A percentile compares a stretch with the other conserved stretches of the same genome.
Conservation (phyloP, 2,113 vertebrate genomes). For the Martes martes region DNA sequence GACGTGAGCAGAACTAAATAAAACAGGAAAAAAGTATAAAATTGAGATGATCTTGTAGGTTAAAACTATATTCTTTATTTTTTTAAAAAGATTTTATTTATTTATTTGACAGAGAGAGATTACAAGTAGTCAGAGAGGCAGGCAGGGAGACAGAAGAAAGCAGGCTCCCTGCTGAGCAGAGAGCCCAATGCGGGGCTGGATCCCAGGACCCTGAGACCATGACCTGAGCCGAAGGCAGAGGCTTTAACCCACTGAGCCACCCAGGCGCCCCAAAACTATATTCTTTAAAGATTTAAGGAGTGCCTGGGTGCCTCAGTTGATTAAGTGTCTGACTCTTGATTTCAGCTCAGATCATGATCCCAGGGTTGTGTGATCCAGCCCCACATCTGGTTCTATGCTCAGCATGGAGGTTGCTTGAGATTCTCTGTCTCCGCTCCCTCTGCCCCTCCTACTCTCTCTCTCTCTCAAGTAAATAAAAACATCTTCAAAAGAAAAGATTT, state of each 20-base stretch:
- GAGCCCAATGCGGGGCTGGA: no score
- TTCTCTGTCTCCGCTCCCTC: background rate
- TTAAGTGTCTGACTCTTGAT: background rate
- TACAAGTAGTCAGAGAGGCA: no score
- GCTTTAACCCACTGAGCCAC: no score
- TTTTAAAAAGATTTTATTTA: no score
- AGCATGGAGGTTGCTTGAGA: background rate
- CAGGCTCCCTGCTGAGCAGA: no score
- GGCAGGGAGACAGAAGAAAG: no score
- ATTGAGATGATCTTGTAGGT: background rate
- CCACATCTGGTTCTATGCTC: background rate
- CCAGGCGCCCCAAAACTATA: background rate
- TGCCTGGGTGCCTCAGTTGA: background rate
- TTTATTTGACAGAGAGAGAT: no score
- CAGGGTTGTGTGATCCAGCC: background rate
- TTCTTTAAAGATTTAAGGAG: background rate
- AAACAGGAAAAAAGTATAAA: background rate
- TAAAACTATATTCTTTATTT: background rate
- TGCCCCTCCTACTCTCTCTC: background rate
- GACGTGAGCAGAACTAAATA: background rate
- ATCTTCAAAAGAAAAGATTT: background rate
- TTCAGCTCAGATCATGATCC: background rate
- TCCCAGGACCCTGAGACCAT: no score
- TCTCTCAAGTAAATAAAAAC: background rate
- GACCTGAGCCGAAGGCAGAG: no score